Base-by-base conservation (phyloP, 2,797 vertebrate species). In the Molossus molossus region DNA sequence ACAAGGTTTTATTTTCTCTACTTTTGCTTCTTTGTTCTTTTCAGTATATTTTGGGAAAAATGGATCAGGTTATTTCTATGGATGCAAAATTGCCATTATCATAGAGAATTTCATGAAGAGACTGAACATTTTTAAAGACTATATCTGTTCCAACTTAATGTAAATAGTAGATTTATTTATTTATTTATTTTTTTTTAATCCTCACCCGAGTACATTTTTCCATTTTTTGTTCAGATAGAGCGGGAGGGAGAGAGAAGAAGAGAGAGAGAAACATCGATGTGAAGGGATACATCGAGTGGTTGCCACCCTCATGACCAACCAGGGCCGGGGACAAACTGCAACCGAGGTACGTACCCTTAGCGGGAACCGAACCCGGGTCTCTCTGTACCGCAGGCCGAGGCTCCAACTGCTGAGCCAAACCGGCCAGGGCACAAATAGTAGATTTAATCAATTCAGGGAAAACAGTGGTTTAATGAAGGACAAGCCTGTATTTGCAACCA, bases 1-100 rank as follows among this genome's bases (percentile, higher is more conserved):
- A 88, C 40, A 14, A 23, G 25, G 21, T 40, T 84, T 81, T 85
- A 20, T 55, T 93, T 93, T 70, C 29, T 95, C 73, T 25, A 9
- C 70, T 65, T 37, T 62, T 76, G 48, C 6, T 53, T 88, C n/a
- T 76, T 53, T 89, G 20, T 84, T 60, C 25, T 91, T 90, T 80
- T 65, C 23, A 40, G 21, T 7, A 33, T 64, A 9, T 57, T 88
- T 75, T 48, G 14, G 45, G 10, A 12, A 14, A 1, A 33, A 12
- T 82, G 25, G 18, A 13, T 80, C 9, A 2, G 1, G 58, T 77
- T 60, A 73, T 87, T 82, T 13, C 25, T 87, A 14, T 17, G 83
- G 4, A 69, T 62, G 1, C 12, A 84, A 37, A 5, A 21, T 73
- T 57, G 8, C 57, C 29, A 75, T 76, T 69, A 64, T 65, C 17